Evolutionary conservation across 2,797 vertebrate genomes (phyloP).

Genomic region (Hylomyscus alleni): DNA sequence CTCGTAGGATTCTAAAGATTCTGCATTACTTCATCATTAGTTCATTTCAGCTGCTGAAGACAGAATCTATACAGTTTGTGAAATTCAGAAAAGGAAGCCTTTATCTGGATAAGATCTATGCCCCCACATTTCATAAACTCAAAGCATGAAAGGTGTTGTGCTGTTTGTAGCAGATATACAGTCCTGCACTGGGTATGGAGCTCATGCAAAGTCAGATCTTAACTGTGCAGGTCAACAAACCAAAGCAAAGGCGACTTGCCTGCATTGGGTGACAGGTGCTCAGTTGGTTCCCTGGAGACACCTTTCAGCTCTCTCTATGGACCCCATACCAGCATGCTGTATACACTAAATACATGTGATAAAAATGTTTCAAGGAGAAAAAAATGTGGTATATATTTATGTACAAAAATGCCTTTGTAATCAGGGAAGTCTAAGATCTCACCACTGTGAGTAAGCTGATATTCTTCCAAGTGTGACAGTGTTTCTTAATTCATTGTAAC

Average conservation of each 20-base stretch:
- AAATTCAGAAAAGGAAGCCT: constrained; percentile 39
- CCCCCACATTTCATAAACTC: not conserved
- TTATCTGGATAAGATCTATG: constrained; percentile 3
- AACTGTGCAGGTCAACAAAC: not conserved
- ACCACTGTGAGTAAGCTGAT: not conserved
- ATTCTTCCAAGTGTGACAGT: not conserved
- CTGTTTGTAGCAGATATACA: not conserved
- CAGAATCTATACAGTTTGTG: not conserved
- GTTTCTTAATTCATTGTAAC: not conserved
- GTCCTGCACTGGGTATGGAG: not conserved
- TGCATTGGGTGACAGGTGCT: not conserved
- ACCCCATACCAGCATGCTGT: not conserved
- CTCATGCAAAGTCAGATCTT: not conserved
- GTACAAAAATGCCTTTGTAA: not conserved
- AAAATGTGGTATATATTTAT: not conserved
- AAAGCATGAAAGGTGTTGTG: constrained; percentile 15
- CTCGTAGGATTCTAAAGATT: not conserved
- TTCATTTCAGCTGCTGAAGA: constrained; percentile 21
- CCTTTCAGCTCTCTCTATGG: not conserved
- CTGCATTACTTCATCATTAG: not conserved
- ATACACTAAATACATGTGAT: not conserved
- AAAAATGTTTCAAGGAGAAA: not conserved
- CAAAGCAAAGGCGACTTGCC: not conserved
- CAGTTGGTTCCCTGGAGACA: not conserved
- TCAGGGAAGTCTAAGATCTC: not conserved